Conservation (phyloP, 1,140 invertebrate genomes). For the Scaptomyza pallida region DNA sequence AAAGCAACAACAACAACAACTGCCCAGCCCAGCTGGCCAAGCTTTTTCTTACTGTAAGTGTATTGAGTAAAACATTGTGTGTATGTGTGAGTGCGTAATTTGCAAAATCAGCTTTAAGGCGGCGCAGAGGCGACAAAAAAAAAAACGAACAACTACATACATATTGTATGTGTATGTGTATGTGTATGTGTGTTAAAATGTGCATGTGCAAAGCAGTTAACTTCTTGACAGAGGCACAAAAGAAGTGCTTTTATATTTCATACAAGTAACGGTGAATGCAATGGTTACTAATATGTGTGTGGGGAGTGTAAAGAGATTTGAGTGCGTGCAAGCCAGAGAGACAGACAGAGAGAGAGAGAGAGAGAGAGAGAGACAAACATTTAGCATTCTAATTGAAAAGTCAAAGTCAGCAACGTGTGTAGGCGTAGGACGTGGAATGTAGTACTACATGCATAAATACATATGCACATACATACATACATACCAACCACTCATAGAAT, state of each 20-base stretch:
- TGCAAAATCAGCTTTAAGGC: conserved; percentile 51
- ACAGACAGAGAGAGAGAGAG: conserved; percentile 10
- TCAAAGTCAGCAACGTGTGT: conserved; percentile 40
- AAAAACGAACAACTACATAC: conserved; percentile 26
- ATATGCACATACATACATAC: no score
- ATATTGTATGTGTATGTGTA: not conserved
- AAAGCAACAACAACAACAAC: conserved; percentile 25
- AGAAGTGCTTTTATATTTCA: conserved; percentile 54
- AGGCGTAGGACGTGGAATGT: conserved; percentile 44
- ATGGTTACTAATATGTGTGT: conserved; percentile 12
- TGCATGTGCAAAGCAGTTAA: conserved; percentile 35
- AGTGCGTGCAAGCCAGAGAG: conserved; percentile 11
- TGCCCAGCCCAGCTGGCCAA: conserved; percentile 45
- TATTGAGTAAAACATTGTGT: conserved; percentile 17
- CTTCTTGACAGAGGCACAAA: conserved; percentile 43
- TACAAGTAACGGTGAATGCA: conserved; percentile 33
- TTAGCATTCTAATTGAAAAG: conserved; percentile 65
- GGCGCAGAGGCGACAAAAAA: conserved; percentile 24
- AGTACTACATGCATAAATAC: conserved; percentile 11
- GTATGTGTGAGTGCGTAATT: conserved; percentile 12
- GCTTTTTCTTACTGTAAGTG: conserved; percentile 41
- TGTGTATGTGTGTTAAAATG: not conserved
- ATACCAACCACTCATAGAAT: conserved; percentile 10
- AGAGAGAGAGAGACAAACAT: conserved; percentile 32
- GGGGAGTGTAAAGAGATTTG: not conserved